Evolutionary conservation across 2,888 invertebrate genomes (phyloP).

Genomic region (Athetis lepigone): DNA sequence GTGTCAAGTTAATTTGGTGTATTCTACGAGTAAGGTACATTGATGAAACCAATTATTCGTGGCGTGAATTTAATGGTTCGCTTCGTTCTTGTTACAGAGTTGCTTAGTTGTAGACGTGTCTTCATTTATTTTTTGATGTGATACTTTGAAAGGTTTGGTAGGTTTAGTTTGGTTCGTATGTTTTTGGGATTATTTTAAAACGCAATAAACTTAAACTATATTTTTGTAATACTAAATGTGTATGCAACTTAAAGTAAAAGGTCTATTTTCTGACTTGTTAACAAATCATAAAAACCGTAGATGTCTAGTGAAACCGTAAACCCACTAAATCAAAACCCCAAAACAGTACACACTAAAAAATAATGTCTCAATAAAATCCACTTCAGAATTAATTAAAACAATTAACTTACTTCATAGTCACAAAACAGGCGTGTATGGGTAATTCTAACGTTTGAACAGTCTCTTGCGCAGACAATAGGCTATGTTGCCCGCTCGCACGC

Average conservation of each 20-base stretch:
- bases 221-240: background rate
- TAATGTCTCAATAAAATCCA: conserved; percentile 38
- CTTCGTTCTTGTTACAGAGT: conserved; percentile 64
- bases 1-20: conserved; percentile 63
- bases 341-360: conserved; percentile 19
- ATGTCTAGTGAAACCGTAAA: background rate
- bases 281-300: background rate
- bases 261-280: background rate
- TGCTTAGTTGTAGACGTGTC: conserved; percentile 53
- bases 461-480: conserved; percentile 81
- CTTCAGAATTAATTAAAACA: conserved; percentile 40
- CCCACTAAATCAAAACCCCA: conserved; percentile 4
- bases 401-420: conserved; percentile 59
- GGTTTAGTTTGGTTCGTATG: background rate
- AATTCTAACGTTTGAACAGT: conserved; percentile 71
- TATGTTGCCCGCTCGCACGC: conserved; percentile 77
- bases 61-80: conserved; percentile 81
- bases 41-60: conserved; percentile 84
- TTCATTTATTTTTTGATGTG: conserved; percentile 31
- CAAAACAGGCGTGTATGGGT: conserved; percentile 43
- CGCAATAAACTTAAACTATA: background rate
- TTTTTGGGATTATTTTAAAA: background rate
- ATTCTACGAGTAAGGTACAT: conserved; percentile 68
- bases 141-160: background rate
- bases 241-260: background rate